Evolutionary conservation across 92 coral and sea anemone genomes (phyloP), one percentile per base, ranked within the genome.

Genomic region (Zoanthus solanderi): DNA sequence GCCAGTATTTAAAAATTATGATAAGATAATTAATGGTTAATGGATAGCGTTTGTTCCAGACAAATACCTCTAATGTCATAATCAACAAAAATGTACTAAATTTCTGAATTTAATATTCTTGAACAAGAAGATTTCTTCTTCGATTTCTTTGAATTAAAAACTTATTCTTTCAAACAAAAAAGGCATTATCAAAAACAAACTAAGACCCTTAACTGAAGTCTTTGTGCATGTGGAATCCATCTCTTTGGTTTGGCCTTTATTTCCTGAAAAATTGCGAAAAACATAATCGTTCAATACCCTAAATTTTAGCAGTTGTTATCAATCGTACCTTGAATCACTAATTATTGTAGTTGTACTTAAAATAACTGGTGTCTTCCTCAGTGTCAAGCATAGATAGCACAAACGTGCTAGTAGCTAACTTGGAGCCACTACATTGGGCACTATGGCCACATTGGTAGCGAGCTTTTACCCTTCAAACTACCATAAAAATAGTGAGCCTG

Each of bases 151-250:
- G 66, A 67, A 81, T 66, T 81, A 67, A 63, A 67, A 67, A 46
- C 75, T 66, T 66, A 42, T 81, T 12, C 9, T 18, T 44, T 46
- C 1, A 30, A 45, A 77, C 47, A 9, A 37, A 65, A 47, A 45
- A n/a, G 44, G 18, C 50, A 3, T 81, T 80, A 47, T 42, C 4
- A 78, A 57, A 37, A 56, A 8, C 30, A 29, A 48, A 80, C 58
- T 15, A 50, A 81, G 75, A 66, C 57, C 58, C 85, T 81, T 81
- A 81, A 45, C 85, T 81, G 85, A 17, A 3, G 28, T 68, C 44
- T 37, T 18, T 81, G 85, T 53, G 42, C 42, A 37, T 37, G 18
- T 52, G 7, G 53, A 68, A 63, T 32, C 34, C 45, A 79, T 65
- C 75, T 23, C 18, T 16, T 63, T n/a, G 75, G 85, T 15, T 65